Percentiles rank a stretch among this genome's conserved stretches.
These are phyloP conservation scores for Onychomys torridus DNA, from an alignment of 2,797 vertebrate species.

Conservation along the genomic window DNA sequence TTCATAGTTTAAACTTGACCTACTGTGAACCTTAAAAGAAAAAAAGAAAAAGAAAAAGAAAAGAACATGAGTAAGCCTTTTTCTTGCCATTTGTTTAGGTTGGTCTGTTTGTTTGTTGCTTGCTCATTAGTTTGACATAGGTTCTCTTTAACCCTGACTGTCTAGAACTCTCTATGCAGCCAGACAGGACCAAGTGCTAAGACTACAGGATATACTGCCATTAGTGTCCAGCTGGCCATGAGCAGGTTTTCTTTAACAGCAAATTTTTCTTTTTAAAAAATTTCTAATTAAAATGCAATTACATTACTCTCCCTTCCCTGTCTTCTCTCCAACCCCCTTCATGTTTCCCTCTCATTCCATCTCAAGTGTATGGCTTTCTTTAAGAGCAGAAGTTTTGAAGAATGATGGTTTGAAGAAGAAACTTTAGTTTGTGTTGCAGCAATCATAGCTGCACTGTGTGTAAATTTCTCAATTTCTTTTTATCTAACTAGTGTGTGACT, in stretches of 20 bases:
- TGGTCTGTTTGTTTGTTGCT: not conserved
- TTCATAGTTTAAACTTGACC: not conserved
- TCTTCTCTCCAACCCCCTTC: not conserved
- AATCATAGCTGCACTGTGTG: not conserved
- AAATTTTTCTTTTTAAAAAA: not conserved
- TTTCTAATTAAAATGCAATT: not conserved
- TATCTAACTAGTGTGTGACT: not conserved
- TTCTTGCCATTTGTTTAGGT: not conserved
- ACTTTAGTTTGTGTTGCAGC: not conserved
- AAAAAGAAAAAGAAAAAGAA: not conserved
- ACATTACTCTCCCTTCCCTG: not conserved
- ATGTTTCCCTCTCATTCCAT: not conserved
- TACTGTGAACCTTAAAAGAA: not conserved
- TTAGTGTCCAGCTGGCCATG: not conserved
- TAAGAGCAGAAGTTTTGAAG: not conserved
- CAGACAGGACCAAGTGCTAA: not conserved
- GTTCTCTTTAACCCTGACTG: too few relatives aligned
- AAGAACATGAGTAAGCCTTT: not conserved
- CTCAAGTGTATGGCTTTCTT: not conserved
- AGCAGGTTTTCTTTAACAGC: not conserved
- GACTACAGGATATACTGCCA: not conserved
- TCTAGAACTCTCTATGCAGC: not conserved
- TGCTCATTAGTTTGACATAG: not conserved
- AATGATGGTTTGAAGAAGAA: not conserved
- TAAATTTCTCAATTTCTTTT: slow-evolving; percentile 4